Evolutionary conservation across 2,888 invertebrate genomes (phyloP).

Genomic region (Zootermopsis nevadensis): DNA sequence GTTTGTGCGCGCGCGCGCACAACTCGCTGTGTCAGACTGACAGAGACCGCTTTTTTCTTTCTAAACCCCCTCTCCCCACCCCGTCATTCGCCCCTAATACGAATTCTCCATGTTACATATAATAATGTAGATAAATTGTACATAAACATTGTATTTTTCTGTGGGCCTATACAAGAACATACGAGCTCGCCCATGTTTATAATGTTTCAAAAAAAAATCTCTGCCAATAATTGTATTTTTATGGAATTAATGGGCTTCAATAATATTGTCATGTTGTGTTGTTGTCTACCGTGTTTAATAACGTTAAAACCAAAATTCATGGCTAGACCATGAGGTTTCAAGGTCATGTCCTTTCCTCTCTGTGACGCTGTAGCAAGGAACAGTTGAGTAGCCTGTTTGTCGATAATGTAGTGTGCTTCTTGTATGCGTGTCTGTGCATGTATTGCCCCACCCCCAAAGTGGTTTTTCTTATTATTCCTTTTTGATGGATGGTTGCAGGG

Average conservation of each 20-base stretch:
- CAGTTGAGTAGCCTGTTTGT: background rate
- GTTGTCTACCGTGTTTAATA: slow-evolving; percentile 49
- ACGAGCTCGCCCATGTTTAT: slow-evolving; percentile 41
- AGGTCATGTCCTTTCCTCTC: background rate
- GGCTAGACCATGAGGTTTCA: slow-evolving; percentile 2
- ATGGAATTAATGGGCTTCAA: slow-evolving; percentile 49
- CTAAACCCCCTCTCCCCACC: background rate
- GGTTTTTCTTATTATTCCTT: background rate
- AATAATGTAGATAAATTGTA: slow-evolving; percentile 37
- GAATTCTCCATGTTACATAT: background rate
- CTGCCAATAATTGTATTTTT: slow-evolving; percentile 53
- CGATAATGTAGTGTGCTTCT: slow-evolving; percentile 26
- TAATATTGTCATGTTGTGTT: slow-evolving; percentile 50
- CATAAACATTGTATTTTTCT: slow-evolving; percentile 49
- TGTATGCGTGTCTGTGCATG: slow-evolving; percentile 14
- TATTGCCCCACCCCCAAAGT: background rate
- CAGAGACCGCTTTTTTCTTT: background rate
- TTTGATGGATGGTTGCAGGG: slow-evolving; percentile 26
- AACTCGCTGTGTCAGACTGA: background rate
- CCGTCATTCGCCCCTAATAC: background rate
- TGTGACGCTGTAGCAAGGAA: background rate
- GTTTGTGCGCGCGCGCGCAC: background rate
- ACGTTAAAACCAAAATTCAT: slow-evolving; percentile 44
- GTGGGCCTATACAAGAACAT: slow-evolving; percentile 48
- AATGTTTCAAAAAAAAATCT: slow-evolving; percentile 46